Evolutionary conservation across 2,797 vertebrate species (phyloP).

Genomic region (Pelobates cultripes): DNA sequence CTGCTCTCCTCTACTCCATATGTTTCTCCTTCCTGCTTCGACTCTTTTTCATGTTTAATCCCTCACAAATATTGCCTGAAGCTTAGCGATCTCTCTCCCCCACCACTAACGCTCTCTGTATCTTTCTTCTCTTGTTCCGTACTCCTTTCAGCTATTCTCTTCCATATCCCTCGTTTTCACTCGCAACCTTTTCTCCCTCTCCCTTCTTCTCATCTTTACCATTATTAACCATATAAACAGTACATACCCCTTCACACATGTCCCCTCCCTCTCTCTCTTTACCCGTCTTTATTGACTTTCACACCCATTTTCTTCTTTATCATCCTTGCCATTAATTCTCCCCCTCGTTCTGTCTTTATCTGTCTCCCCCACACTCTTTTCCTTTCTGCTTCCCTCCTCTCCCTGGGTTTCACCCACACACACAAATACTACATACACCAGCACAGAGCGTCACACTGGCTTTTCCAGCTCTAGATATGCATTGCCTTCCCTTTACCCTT

Average conservation of each 20-base stretch:
- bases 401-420: slow-evolving; percentile 51
- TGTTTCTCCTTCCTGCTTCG: slow-evolving; percentile 7
- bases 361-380: slow-evolving; percentile 52
- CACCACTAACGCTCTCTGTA: slow-evolving; percentile 10
- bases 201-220: neutral
- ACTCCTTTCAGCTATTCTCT: slow-evolving; percentile 11
- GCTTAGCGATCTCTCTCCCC: slow-evolving; percentile 17
- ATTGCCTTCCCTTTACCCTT: slow-evolving; percentile 15
- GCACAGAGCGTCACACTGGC: slow-evolving; percentile 41
- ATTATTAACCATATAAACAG: neutral
- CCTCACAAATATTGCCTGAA: slow-evolving; percentile 9
- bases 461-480: slow-evolving; percentile 25
- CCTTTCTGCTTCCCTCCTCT: slow-evolving; percentile 49
- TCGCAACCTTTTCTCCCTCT: neutral
- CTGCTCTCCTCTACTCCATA: slow-evolving; percentile 20
- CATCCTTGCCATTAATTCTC: rapidly evolving
- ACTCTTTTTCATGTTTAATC: slow-evolving; percentile 34
- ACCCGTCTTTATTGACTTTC: neutral
- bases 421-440: slow-evolving; percentile 40
- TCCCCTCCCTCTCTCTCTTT: slow-evolving; percentile 5
- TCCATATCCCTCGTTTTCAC: neutral
- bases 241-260: neutral
- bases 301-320: slow-evolving; percentile 5
- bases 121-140: neutral
- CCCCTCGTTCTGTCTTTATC: slow-evolving; percentile 33